Evolutionary conservation across 2,113 vertebrate genomes (phyloP).

Genomic region (Geococcyx californianus): DNA sequence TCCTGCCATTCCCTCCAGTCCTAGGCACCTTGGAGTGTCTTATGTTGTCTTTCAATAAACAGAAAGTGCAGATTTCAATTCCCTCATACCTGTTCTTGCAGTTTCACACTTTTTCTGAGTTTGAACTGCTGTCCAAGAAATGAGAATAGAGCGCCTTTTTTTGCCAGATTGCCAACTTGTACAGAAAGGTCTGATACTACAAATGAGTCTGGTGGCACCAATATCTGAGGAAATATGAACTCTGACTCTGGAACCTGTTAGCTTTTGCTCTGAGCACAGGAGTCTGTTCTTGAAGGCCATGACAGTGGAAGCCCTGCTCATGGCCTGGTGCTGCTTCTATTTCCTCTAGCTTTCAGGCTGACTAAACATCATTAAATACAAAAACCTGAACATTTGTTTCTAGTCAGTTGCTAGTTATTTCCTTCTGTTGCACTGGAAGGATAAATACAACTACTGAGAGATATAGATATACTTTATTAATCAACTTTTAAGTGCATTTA

Average conservation of each 20-base stretch:
- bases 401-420: constrained; percentile 20
- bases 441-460: not conserved
- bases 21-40: not conserved
- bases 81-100: not conserved
- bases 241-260: not conserved
- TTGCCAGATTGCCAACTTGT: not conserved
- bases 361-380: not conserved
- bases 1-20: no score
- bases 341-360: constrained; percentile 1
- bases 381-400: constrained; percentile 37
- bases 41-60: not conserved
- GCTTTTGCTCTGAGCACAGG: not conserved
- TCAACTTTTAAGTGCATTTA: not conserved
- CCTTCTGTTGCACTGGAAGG: not conserved
- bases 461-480: not conserved
- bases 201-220: not conserved
- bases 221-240: not conserved
- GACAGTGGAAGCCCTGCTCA: not conserved
- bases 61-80: not conserved
- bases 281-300: not conserved
- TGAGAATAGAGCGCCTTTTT: not conserved
- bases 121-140: not conserved
- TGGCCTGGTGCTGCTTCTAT: not conserved
- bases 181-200: not conserved
- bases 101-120: not conserved